Evolutionary conservation across 2,888 invertebrate species (phyloP), one percentile per base, ranked within the genome.

Genomic region (Molanna angustata): DNA sequence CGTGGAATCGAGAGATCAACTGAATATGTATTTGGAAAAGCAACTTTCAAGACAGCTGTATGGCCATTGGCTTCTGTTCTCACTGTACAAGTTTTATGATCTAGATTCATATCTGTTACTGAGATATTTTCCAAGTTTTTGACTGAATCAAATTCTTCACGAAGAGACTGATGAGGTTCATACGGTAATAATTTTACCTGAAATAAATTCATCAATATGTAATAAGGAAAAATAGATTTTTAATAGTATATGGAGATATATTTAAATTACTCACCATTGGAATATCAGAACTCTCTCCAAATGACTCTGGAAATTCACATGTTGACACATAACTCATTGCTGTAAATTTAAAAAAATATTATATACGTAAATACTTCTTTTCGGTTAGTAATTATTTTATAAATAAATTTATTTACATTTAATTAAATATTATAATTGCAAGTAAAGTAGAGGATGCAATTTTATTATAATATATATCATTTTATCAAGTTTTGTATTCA

Each of bases 51-150:
- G 57, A 78, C 74, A 20, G 81, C 79, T 40, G 73, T 66, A 60
- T 79, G 76, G 16, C 76, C 77, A 58, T 79, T 79, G 1, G 76
- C 69, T 52, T 76, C 73, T 0, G 79, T 80, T 49, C 78, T 78
- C 40, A 83, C 80, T 43, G 77, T 77, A 61, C 83, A 84, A 2
- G 76, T 79, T 52, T 84, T 70, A 17, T 78, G 78, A 4, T 76
- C 74, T 40, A 76, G 73, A 63, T 83, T 80, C 76, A 82, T 80
- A 70, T 82, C 75, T 18, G 74, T 76, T 0, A 77, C 72, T 65
- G 74, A 75, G 48, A 76, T 75, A 57, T 76, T 76, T 2, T 76
- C 76, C 72, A 76, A 73, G 61, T 75, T 74, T 27, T 73, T 68
- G 32, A 77, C 74, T 16, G 76, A 76, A 62, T 77, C 77, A 61